A percentile compares a stretch with the other conserved stretches of the same genome.
These are phyloP conservation scores for Volucella zonaria DNA, from an alignment of 2,888 invertebrate species.

Conservation along the genomic window DNA sequence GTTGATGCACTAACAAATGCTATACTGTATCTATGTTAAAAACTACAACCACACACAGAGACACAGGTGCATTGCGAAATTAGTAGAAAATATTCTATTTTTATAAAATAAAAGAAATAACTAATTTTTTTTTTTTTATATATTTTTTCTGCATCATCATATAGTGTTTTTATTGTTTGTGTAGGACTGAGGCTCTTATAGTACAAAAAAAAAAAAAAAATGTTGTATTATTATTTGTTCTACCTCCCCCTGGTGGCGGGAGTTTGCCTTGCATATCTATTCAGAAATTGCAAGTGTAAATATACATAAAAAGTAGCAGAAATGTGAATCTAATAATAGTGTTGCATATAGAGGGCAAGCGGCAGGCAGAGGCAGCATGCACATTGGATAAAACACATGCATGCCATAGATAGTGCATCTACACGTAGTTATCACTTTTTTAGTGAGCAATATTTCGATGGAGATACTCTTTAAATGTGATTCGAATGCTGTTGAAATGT, in stretches of 20 bases:
- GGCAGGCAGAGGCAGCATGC: neutral
- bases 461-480: neutral
- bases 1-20: slow-evolving; percentile 26
- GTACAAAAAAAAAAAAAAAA: too few species aligned
- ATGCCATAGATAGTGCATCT: slow-evolving; percentile 28
- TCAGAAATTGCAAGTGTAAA: slow-evolving; percentile 59
- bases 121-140: slow-evolving; percentile 9
- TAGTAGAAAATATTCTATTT: slow-evolving; percentile 66
- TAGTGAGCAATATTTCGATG: slow-evolving; percentile 63
- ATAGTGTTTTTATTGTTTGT: slow-evolving; percentile 45
- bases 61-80: slow-evolving; percentile 64
- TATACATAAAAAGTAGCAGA: slow-evolving; percentile 36
- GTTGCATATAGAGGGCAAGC: slow-evolving; percentile 58
- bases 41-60: slow-evolving; percentile 45
- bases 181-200: slow-evolving; percentile 11
- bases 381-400: slow-evolving; percentile 65
- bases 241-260: slow-evolving; percentile 29
- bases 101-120: slow-evolving; percentile 41
- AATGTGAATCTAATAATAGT: slow-evolving; percentile 68
- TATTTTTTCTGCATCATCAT: slow-evolving; percentile 10
- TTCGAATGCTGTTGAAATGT: neutral
- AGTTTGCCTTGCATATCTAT: slow-evolving; percentile 47
- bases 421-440: slow-evolving; percentile 5
- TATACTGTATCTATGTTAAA: slow-evolving; percentile 15
- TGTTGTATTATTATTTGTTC: slow-evolving; percentile 9